Evolutionary conservation across 1,140 invertebrate genomes (phyloP), one percentile per base, ranked within the genome.

Genomic region (Calosoma granatense): DNA sequence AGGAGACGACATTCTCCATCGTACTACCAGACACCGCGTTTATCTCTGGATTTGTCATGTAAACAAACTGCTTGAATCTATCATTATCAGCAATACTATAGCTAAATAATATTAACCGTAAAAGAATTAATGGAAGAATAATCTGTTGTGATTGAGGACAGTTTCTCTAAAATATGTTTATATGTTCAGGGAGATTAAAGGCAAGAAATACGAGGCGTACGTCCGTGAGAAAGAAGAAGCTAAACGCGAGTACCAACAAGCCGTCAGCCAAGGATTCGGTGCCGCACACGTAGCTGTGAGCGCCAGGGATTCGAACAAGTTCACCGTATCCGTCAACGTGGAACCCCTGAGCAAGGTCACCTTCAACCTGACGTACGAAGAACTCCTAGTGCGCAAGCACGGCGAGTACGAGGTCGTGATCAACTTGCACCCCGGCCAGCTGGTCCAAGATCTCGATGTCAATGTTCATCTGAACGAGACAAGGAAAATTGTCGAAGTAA

Each of bases 21-120:
- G 71, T 84, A 2, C 65, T 84, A 51, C 83, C 83, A 1, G 81
- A 84, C 55, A 78, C 79, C 2, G 81, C 82, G 0, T 85, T 80
- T 65, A 82, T 85, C 53, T 80, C 80, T 20, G 77, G 76, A 52
- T 84, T 85, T 65, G 67, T 74, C 20, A 82, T 85, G 82, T 81
- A 70, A 74, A 73, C 59, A n/a, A n/a, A 22, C 20, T 22, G 20
- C 14, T 20, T 58, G 39, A 9, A 4, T 52, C 12, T 1, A 20
- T 6, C 1, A 30, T 6, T 30, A 30, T 6, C 26, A 4, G 6
- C 6, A 30, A 30, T 6, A 30, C 14, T 30, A 30, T 30, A 6
- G 4, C 26, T 30, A 30, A 4, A 30, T 30, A 6, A 30, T 30
- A 30, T 6, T 30, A n/a, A 60, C 56, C 15, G 14, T 20, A 54